Percentiles rank a stretch among this genome's conserved stretches.
phyloP scores from a whole-genome alignment of 2,888 invertebrate genomes.

The Troides helena region DNA sequence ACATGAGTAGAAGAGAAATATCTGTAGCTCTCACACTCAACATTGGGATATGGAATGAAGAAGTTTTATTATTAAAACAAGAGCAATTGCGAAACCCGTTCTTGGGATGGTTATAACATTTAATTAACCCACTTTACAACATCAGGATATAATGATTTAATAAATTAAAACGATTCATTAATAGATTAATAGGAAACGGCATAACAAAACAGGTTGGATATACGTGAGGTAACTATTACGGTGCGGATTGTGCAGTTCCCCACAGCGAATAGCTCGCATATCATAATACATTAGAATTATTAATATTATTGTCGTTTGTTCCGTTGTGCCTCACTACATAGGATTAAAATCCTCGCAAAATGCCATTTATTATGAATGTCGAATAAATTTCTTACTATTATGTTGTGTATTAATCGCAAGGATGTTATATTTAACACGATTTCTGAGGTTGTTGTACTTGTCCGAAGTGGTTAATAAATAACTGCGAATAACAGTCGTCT shows the following conservation, averaged over 20 bases:
- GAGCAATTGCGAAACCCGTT: background rate
- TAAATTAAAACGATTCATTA: constrained; percentile 19
- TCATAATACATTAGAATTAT: constrained; percentile 30
- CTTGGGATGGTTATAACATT: constrained; percentile 2
- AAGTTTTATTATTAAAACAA: background rate
- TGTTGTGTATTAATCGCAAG: constrained; percentile 8
- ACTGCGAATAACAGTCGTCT: constrained; percentile 4
- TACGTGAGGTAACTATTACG: constrained; percentile 25
- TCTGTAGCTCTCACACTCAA: background rate
- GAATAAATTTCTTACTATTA: constrained; percentile 15
- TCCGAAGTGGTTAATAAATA: constrained; percentile 5
- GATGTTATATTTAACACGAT: constrained; percentile 5
- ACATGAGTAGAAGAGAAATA: too few relatives aligned
- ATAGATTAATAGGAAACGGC: constrained; percentile 3
- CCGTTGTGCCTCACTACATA: constrained; percentile 15
- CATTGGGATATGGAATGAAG: too few relatives aligned
- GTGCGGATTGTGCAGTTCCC: constrained; percentile 26
- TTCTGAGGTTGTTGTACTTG: background rate
- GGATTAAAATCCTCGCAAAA: constrained; percentile 25
- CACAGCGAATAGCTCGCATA: constrained; percentile 21
- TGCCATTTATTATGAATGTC: constrained; percentile 16
- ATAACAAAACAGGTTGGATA: constrained; percentile 18
- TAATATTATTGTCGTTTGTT: constrained; percentile 27
- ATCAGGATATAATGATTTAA: constrained; percentile 9
- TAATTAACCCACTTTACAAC: constrained; percentile 21